These are phyloP conservation scores for Caradrina clavipalpis DNA, from an alignment of 2,888 invertebrate species.

Conservation along the genomic window DNA sequence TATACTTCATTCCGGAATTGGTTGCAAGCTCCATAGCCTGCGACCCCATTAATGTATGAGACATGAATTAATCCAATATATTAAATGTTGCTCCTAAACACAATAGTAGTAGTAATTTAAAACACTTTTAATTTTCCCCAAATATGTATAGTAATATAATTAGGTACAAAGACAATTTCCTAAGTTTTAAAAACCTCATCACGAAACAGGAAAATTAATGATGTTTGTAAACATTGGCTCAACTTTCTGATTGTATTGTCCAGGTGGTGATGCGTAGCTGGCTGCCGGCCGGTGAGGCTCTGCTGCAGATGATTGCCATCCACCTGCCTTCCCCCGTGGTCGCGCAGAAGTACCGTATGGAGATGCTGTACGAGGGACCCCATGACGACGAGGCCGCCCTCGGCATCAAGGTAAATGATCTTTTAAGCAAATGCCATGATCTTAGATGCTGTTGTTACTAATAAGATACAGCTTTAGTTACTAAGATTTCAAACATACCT, in stretches of 20 bases:
- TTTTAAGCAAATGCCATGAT: neutral
- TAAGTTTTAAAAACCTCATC: too few species aligned
- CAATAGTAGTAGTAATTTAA: neutral
- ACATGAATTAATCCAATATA: slow-evolving; percentile 64
- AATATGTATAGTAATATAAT: too few species aligned
- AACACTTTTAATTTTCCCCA: too few species aligned
- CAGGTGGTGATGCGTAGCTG: slow-evolving; percentile 99
- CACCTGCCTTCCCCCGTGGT: slow-evolving; percentile 99
- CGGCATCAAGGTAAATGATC: slow-evolving; percentile 93
- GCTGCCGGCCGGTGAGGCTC: slow-evolving; percentile 99
- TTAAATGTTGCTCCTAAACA: neutral
- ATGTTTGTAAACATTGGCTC: neutral
- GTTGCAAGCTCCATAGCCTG: slow-evolving; percentile 74
- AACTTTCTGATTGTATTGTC: neutral
- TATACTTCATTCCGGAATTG: slow-evolving; percentile 86
- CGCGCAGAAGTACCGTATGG: slow-evolving; percentile 99
- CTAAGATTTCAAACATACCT: neutral
- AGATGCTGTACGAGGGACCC: slow-evolving; percentile 99
- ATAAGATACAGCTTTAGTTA: too few species aligned
- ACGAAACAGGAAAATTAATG: neutral
- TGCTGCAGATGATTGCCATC: slow-evolving; percentile 99
- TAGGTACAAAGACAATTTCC: too few species aligned
- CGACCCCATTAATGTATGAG: slow-evolving; percentile 84
- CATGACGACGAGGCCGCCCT: slow-evolving; percentile 98
- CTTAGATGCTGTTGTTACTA: neutral